A percentile compares a stretch with the other conserved stretches of the same genome.
These are phyloP conservation scores for Zygogramma bicolorata DNA, from an alignment of 2,888 invertebrate species.

Conservation along the genomic window DNA sequence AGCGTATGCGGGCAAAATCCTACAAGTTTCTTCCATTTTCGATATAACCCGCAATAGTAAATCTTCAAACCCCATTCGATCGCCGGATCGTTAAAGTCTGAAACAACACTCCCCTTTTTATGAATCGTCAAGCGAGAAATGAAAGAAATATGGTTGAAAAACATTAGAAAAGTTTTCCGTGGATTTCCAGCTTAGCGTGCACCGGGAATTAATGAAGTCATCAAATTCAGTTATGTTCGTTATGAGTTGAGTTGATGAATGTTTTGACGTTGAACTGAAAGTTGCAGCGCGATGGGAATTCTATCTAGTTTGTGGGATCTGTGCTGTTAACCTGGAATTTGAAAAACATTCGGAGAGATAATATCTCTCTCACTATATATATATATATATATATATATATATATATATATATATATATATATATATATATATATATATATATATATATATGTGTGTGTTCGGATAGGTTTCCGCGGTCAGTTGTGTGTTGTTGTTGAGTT, in stretches of 20 bases:
- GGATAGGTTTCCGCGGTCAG: too few relatives aligned
- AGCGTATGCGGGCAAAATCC: conserved; percentile 37
- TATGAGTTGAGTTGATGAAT: neutral
- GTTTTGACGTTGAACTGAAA: conserved; percentile 1
- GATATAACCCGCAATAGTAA: conserved; percentile 50
- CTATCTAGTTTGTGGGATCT: neutral
- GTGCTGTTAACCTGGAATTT: too few relatives aligned
- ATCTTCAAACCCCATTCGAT: conserved; percentile 51
- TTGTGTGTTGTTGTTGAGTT: too few relatives aligned
- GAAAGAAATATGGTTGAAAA: conserved; percentile 38
- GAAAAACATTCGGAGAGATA: too few relatives aligned
- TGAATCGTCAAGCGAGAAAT: conserved; percentile 47
- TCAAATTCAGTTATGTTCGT: conserved; percentile 2
- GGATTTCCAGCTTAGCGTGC: neutral
- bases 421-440: too few relatives aligned
- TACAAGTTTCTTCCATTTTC: conserved; percentile 47
- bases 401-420: too few relatives aligned
- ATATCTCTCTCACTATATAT: too few relatives aligned
- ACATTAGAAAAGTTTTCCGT: conserved; percentile 26
- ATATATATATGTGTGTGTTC: too few relatives aligned
- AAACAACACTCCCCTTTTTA: conserved; percentile 47
- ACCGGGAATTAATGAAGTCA: neutral
- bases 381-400: too few relatives aligned
- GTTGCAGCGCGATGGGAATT: neutral
- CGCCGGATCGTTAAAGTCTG: conserved; percentile 52